A percentile compares a stretch with the other conserved stretches of the same genome.
phyloP scores from a whole-genome alignment of 2,113 vertebrate species.

The Pteronura brasiliensis region DNA sequence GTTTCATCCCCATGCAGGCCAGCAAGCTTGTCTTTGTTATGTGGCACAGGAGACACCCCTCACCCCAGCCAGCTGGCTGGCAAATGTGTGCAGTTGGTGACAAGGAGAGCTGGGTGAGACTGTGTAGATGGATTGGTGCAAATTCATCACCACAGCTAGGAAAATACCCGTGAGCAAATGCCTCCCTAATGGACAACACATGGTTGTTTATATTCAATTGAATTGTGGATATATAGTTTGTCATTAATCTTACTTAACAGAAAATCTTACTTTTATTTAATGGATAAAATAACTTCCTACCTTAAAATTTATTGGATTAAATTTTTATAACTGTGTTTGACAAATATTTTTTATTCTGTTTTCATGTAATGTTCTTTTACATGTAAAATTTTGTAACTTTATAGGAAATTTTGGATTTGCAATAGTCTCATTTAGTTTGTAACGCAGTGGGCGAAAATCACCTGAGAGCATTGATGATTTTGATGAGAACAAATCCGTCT shows the following conservation, averaged over 20 bases:
- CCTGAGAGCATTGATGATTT: slow-evolving; percentile 59
- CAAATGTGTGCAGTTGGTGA: slow-evolving; percentile 74
- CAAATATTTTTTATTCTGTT: slow-evolving; percentile 43
- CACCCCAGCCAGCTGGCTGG: slow-evolving; percentile 64
- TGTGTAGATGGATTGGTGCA: slow-evolving; percentile 71
- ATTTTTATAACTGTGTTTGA: background rate
- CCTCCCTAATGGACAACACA: slow-evolving; percentile 71
- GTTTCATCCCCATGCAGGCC: slow-evolving; percentile 1
- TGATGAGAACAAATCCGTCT: slow-evolving; percentile 66
- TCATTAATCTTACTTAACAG: slow-evolving; percentile 51
- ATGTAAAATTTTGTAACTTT: slow-evolving; percentile 37
- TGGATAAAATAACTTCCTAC: slow-evolving; percentile 23
- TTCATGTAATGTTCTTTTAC: background rate
- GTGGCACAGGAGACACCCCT: background rate
- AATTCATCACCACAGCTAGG: slow-evolving; percentile 71
- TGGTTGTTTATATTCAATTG: slow-evolving; percentile 67
- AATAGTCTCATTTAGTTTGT: slow-evolving; percentile 66
- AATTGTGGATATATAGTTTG: slow-evolving; percentile 42
- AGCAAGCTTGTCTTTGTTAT: slow-evolving; percentile 51
- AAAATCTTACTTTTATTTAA: slow-evolving; percentile 50
- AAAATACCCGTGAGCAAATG: slow-evolving; percentile 73
- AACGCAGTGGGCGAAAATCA: slow-evolving; percentile 59
- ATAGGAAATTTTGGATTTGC: slow-evolving; percentile 56
- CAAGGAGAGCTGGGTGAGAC: slow-evolving; percentile 66
- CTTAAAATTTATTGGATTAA: slow-evolving; percentile 16